Base-by-base conservation (phyloP, 1,140 invertebrate species). In the Octopus bimaculoides region DNA sequence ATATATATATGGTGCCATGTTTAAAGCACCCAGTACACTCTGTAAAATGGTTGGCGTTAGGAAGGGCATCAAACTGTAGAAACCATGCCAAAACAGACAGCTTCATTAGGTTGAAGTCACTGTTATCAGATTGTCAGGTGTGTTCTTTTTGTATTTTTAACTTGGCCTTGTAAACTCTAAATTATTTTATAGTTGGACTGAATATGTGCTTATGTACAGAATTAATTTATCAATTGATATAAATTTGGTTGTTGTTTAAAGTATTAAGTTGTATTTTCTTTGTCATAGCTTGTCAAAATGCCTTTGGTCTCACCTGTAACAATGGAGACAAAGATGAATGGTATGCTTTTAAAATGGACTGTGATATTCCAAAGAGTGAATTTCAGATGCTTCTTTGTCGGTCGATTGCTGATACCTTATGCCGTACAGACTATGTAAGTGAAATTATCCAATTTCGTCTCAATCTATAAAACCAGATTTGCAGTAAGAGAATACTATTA, bases 281-380 rank as follows among this genome's bases (percentile, higher is more conserved):
- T 79, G 26, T 93, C 91, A 69, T 91, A 93, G 96, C 96, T 86
- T 96, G 95, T 90, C 94, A 94, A 87, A 95, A 95, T 85, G 94
- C 95, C 75, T 98, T 98, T 92, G 95, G 95, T 56, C 90, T 97
- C 77, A 87, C 87, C 56, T 86, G 83, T 77, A 96, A 90, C 94
- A 94, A 85, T 92, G 95, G 96, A 87, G 89, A 95, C 52, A 97
- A 96, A 88, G 96, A 98, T 87, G 94, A 95, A 85, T 90, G 97
- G 55, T 96, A 94, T 91, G 95, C 95, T 12, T 98, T 98, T 89
- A 94, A 94, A 83, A 93, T 97, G 84, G 83, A 82, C 52, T 55
- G 75, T 83, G 95, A 94, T 77, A 92, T 93, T 56, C 93, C 95
- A 87, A 98, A 97, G 89, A 90, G 92, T 26, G 92, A 93, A 82